Base-by-base conservation (phyloP, 2,888 invertebrate genomes). In the Laspeyria flexula region DNA sequence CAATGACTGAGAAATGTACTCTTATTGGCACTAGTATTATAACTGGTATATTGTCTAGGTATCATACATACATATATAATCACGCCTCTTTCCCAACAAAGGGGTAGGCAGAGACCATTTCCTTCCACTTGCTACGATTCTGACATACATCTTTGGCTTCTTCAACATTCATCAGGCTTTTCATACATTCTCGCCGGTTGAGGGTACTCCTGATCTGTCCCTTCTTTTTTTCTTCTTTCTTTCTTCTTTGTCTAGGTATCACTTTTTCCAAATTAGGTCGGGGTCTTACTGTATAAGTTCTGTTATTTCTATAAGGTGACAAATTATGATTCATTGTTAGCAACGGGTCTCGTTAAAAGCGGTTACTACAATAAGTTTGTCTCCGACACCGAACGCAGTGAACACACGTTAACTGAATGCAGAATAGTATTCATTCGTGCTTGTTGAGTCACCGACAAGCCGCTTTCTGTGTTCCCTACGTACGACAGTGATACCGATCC, bases 381-480 rank as follows among this genome's bases (percentile, higher is more conserved):
- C 77, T 77, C 77, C 72, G 71, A 70, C 75, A 75, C 71, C 73
- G 65, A 70, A 68, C 72, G 65, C 62, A 56, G 67, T 72, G 71
- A 61, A 61, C 64, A 66, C 67, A 81, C 86, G 83, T 75, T 76
- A 70, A 78, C 78, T 85, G 89, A 86, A 90, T 90, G 79, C 77
- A 77, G 80, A 90, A 80, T 80, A 73, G 71, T 74, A 73, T 82
- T 84, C 80, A 81, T 83, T 77, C 76, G 79, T 78, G 59, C 69
- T 49, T 71, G 84, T 82, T 90, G 90, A 90, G 81, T 90, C 90
- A 88, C 70, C 67, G 73, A 55, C 75, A 71, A 72, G 75, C 75
- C 65, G 75, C 77, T 85, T 82, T 85, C 81, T 62, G 72, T 62
- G 71, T 38, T 50, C 74, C 62, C 76, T 61, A 38, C 30, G 58